phyloP scores from a whole-genome alignment of 2,113 vertebrate species.

The Athene cunicularia region DNA sequence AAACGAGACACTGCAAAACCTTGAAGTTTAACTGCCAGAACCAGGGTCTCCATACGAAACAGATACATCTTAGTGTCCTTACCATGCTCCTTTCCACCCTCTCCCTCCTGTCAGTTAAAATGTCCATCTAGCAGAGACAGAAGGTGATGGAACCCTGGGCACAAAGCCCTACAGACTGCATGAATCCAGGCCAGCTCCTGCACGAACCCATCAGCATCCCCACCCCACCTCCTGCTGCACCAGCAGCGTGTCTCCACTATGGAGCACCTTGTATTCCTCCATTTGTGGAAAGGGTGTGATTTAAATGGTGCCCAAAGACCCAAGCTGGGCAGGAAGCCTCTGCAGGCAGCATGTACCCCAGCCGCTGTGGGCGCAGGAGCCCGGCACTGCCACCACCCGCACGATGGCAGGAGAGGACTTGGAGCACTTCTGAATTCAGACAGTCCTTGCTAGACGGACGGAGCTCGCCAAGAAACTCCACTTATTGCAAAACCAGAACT shows the following conservation, averaged over 20 bases:
- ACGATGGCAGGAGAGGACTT: background rate
- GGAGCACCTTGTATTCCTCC: background rate
- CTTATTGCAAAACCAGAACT: background rate
- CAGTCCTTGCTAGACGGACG: background rate
- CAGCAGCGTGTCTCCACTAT: accelerated
- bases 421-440: background rate
- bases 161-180: background rate
- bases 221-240: background rate
- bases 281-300: background rate
- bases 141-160: background rate
- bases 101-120: background rate
- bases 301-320: background rate
- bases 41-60: background rate
- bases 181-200: background rate
- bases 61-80: background rate
- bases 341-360: background rate
- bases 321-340: background rate
- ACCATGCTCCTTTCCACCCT: background rate
- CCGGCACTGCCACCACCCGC: background rate
- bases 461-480: background rate
- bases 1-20: background rate
- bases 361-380: accelerated
- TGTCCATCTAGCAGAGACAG: background rate
- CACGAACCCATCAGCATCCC: background rate
- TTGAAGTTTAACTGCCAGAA: background rate